Base-by-base conservation (phyloP, 2,797 vertebrate species). In the Fundulus diaphanus region DNA sequence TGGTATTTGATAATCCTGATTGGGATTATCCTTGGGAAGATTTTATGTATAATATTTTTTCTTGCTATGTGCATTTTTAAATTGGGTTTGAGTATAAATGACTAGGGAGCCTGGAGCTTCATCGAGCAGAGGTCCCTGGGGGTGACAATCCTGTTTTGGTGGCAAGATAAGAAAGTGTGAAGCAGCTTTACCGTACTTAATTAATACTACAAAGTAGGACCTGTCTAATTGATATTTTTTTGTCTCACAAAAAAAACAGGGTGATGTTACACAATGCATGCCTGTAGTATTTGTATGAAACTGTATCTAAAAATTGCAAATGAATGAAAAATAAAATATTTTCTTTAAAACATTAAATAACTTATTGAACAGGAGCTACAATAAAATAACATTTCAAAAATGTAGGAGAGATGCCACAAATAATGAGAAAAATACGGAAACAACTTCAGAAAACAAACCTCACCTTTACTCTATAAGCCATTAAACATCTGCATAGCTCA, bases 401-500 rank as follows among this genome's bases (percentile, higher is more conserved):
- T 0, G 42, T 0, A 49, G 46, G 37, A 80, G 73, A 9, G 8
- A 86, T 75, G 70, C 75, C 74, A 66, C 75, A 57, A 80, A 80
- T 1, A 24, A 69, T 77, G 72, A 35, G 74, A 16, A 87, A 85
- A 87, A 72, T 65, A 85, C 63, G 83, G 74, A 56, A 56, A 56
- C 4, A 56, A 29, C 27, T 29, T 68, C 67, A 66, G 69, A 68
- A 82, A 86, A 85, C 54, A 73, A 51, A 66, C 61, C 46, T 1
- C 82, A 61, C 88, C 85, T 80, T 86, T 77, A 85, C 89, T 49
- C 71, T 74, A 33, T 9, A 69, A 86, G 85, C 56, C 72, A 69
- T 42, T 81, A 76, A 90, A 90, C 92, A 92, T 92, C 90, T 93
- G 91, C 90, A 87, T 87, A 71, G 87, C 87, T 91, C 83, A 80